Conservation (phyloP, 2,113 vertebrate genomes). For the Dipodomys ordii region DNA sequence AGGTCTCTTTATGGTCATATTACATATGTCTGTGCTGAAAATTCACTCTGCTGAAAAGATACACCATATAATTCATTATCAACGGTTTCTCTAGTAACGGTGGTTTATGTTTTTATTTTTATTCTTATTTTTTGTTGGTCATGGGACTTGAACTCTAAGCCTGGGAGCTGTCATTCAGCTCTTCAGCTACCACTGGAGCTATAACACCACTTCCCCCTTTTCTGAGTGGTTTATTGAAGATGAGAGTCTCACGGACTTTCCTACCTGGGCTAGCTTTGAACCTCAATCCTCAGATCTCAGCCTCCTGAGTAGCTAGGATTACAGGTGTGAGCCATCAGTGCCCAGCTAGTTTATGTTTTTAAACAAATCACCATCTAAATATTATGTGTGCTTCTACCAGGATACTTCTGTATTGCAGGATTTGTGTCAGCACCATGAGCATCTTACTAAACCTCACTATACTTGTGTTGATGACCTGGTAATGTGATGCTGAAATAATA, state of each 20-base stretch:
- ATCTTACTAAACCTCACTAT: not conserved
- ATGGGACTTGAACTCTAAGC: too few relatives aligned
- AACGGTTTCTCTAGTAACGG: not conserved
- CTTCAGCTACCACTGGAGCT: too few relatives aligned
- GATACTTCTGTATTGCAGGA: not conserved
- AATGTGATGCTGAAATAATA: not conserved
- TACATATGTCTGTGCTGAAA: not conserved
- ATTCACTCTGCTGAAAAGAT: not conserved
- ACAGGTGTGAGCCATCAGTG: too few relatives aligned
- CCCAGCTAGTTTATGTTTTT: not conserved
- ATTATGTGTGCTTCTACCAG: not conserved
- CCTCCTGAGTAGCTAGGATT: too few relatives aligned
- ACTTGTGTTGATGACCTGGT: not conserved
- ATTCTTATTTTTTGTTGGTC: too few relatives aligned
- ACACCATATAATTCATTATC: not conserved
- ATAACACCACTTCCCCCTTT: too few relatives aligned
- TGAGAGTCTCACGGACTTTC: too few relatives aligned
- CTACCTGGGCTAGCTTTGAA: too few relatives aligned
- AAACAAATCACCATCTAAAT: not conserved
- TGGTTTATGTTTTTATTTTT: too few relatives aligned
- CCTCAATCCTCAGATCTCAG: too few relatives aligned
- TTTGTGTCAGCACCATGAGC: not conserved
- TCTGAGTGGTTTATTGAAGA: too few relatives aligned
- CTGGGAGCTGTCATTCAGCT: too few relatives aligned
- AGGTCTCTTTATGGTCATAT: not conserved